Evolutionary conservation across 2,113 vertebrate genomes (phyloP).

Genomic region (Hemichromis elongatus): DNA sequence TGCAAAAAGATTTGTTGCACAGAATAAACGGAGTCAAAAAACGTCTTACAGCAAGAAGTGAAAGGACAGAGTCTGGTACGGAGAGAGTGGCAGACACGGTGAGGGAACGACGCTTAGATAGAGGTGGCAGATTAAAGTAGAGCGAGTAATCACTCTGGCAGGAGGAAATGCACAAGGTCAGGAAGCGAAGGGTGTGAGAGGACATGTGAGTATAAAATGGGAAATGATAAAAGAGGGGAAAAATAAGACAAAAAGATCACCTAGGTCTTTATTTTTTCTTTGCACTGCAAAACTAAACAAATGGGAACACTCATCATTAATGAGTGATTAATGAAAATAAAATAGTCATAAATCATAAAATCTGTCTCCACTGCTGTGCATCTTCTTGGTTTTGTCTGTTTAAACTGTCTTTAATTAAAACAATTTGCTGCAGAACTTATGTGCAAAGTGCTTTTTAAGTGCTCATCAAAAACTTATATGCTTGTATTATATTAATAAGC

Average conservation of each 20-base stretch:
- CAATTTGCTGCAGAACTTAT: neutral
- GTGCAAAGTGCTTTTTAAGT: neutral
- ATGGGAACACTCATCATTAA: neutral
- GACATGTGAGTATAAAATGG: neutral
- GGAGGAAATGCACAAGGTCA: neutral
- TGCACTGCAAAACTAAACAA: neutral
- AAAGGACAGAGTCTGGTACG: neutral
- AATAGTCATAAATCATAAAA: neutral
- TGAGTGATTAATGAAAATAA: neutral
- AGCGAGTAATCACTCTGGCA: neutral
- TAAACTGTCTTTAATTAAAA: neutral
- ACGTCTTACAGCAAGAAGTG: neutral
- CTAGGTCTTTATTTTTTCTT: neutral
- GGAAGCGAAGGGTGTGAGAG: neutral
- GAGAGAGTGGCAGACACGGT: neutral
- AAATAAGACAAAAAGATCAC: neutral
- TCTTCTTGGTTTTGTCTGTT: neutral
- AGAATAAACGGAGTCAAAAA: neutral
- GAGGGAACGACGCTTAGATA: neutral
- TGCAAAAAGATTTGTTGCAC: neutral
- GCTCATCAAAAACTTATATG: neutral
- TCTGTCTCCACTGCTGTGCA: neutral
- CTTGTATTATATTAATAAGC: neutral
- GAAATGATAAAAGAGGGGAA: neutral
- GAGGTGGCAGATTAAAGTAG: neutral